Evolutionary conservation across 2,113 vertebrate genomes (phyloP).

Genomic region (Sclerurus mexicanus): DNA sequence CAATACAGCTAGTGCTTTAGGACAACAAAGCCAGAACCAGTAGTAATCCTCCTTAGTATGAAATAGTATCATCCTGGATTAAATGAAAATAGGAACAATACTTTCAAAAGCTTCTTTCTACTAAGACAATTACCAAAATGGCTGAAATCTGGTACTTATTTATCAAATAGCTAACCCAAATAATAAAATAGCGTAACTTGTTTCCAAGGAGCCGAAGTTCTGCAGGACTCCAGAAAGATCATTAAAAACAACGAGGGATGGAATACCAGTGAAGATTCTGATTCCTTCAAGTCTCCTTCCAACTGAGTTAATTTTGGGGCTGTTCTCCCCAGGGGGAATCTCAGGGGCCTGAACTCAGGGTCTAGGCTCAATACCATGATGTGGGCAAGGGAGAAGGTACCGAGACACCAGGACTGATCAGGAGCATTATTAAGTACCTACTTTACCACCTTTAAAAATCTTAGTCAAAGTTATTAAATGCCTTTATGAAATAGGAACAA

Average conservation of each 20-base stretch:
- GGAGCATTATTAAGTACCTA: accelerated
- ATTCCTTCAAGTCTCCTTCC: neutral
- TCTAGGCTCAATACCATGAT: accelerated
- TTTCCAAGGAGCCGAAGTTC: neutral
- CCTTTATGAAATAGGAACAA: neutral
- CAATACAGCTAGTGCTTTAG: neutral
- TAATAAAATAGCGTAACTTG: neutral
- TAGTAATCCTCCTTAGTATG: neutral
- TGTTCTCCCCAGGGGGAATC: accelerated
- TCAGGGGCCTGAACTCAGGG: neutral
- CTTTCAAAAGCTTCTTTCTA: neutral
- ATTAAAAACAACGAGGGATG: neutral
- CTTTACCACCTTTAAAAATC: neutral
- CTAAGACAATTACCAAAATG: neutral
- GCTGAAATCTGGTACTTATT: neutral
- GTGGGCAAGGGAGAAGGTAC: neutral
- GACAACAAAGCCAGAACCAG: neutral
- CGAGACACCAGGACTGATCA: neutral
- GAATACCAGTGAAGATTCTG: accelerated
- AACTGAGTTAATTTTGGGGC: neutral
- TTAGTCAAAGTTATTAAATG: neutral
- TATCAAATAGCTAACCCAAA: neutral
- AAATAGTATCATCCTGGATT: neutral
- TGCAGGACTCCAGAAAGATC: neutral
- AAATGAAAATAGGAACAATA: neutral